Evolutionary conservation across 2,888 invertebrate species (phyloP).

Genomic region (Litoditis marina): DNA sequence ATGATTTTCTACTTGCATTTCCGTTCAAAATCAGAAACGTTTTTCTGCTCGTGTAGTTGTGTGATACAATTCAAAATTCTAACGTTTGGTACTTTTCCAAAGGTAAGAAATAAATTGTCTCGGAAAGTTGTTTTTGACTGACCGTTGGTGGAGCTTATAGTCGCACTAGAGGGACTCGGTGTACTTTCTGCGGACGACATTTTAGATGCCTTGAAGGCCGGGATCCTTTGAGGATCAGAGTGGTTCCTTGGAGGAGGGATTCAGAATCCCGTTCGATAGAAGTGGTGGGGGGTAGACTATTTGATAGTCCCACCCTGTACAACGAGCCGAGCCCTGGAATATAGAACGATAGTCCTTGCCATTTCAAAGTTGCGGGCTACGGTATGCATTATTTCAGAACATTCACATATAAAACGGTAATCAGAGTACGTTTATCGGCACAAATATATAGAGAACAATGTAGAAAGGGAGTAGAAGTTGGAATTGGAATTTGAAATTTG

Average conservation of each 20-base stretch:
- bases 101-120: no score
- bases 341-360: background rate
- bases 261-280: background rate
- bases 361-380: background rate
- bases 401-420: background rate
- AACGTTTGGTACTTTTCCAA: no score
- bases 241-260: background rate
- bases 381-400: background rate
- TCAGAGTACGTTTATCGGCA: background rate
- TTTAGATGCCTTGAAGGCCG: background rate
- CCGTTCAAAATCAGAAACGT: no score
- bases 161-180: background rate
- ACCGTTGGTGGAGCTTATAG: background rate
- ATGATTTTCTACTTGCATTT: no score
- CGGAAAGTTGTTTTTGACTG: background rate
- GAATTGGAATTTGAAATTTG: background rate
- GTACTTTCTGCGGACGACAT: background rate
- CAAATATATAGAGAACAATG: background rate
- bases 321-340: slow-evolving; percentile 5
- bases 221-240: background rate
- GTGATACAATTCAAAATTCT: no score
- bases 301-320: slow-evolving; percentile 11
- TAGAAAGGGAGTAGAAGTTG: background rate
- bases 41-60: no score
- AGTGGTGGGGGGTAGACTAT: slow-evolving; percentile 10